A percentile compares a stretch with the other conserved stretches of the same genome.
Evolutionary conservation across 2,888 invertebrate species (phyloP).

Genomic region (Nymphalis c-album): DNA sequence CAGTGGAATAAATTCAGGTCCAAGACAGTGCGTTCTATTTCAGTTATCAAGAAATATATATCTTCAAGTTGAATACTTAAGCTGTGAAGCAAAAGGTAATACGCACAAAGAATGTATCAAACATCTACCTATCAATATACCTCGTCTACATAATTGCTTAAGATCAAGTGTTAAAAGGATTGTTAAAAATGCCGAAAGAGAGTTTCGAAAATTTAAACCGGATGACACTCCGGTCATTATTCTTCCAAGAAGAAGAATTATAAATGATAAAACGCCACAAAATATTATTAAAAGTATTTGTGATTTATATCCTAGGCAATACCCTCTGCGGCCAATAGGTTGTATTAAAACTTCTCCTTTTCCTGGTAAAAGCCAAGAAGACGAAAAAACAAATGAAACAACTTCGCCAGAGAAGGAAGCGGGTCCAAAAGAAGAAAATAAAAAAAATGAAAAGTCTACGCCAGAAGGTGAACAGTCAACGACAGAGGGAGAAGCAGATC

Average conservation of each 20-base stretch:
- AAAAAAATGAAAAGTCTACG: not conserved
- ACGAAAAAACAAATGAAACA: not conserved
- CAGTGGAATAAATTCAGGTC: conserved; percentile 38
- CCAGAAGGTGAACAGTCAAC: not conserved
- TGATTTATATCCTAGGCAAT: conserved; percentile 20
- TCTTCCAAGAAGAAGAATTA: conserved; percentile 31
- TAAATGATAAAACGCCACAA: conserved; percentile 29
- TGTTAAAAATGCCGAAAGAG: conserved; percentile 29
- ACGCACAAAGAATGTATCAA: conserved; percentile 30
- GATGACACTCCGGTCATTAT: conserved; percentile 37
- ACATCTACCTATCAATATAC: conserved; percentile 30
- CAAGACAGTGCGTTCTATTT: conserved; percentile 43
- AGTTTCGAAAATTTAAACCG: conserved; percentile 34
- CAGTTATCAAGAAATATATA: conserved; percentile 37
- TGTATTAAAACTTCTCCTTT: conserved; percentile 32
- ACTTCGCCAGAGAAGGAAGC: not conserved
- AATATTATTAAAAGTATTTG: conserved; percentile 38
- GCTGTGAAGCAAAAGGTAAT: conserved; percentile 35
- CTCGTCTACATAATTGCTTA: conserved; percentile 34
- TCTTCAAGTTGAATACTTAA: conserved; percentile 40
- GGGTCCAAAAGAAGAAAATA: not conserved
- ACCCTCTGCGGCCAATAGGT: conserved; percentile 27
- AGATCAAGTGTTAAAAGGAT: conserved; percentile 29
- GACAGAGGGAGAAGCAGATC: not conserved
- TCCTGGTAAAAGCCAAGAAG: conserved; percentile 13